Conservation (phyloP, 2,888 invertebrate genomes). For the Melieria crassipennis region DNA sequence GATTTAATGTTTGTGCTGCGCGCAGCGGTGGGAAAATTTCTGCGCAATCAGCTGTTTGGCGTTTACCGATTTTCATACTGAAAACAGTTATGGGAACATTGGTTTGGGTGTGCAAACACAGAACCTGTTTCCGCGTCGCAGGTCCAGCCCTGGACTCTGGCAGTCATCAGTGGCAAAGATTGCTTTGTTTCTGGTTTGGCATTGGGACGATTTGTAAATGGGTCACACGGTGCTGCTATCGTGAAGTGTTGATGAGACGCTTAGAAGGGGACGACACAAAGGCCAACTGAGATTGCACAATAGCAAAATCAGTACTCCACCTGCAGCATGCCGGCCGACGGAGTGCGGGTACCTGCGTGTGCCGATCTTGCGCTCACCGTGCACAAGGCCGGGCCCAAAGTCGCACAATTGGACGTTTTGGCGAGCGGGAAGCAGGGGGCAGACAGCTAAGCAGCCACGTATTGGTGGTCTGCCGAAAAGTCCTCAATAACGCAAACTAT, state of each 20-base stretch:
- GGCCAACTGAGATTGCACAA: constrained; percentile 19
- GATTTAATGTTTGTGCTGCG: too few relatives aligned
- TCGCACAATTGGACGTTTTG: background rate
- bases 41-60: constrained; percentile 25
- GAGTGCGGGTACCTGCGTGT: constrained; percentile 9
- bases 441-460: constrained; percentile 17
- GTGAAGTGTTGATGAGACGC: constrained; percentile 18
- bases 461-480: constrained; percentile 22
- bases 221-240: constrained; percentile 8
- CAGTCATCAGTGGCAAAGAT: constrained; percentile 11
- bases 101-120: too few relatives aligned
- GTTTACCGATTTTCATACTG: background rate
- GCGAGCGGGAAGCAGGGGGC: background rate
- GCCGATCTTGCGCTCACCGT: constrained; percentile 28
- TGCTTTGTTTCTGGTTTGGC: background rate
- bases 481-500: background rate
- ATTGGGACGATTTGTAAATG: background rate
- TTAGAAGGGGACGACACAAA: background rate
- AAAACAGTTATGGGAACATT: constrained; percentile 10
- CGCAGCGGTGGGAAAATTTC: constrained; percentile 20
- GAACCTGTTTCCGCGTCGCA: too few relatives aligned
- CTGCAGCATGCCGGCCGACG: constrained; percentile 18
- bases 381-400: constrained; percentile 12
- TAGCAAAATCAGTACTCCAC: constrained; percentile 14
- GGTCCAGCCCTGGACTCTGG: constrained; percentile 3